Conservation (phyloP, 1,140 invertebrate genomes). For the Phymastichus coffea region DNA sequence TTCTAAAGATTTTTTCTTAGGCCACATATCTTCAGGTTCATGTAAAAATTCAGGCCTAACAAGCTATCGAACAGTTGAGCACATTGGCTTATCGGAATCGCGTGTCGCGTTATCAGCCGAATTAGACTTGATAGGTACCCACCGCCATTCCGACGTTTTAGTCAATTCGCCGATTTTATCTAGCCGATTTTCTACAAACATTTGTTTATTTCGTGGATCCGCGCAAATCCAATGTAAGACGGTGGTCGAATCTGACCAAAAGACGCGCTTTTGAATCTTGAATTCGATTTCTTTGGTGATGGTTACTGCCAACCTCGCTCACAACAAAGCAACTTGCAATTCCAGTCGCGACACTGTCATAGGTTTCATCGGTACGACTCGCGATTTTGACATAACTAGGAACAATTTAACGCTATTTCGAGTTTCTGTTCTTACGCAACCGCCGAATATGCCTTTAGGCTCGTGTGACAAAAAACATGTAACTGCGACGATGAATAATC, state of each 20-base stretch:
- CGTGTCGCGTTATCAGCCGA: background rate
- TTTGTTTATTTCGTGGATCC: background rate
- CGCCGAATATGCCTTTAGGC: too few species aligned
- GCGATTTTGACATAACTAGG: slow-evolving; percentile 2
- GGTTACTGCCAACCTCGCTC: background rate
- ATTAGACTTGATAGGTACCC: background rate
- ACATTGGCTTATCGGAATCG: background rate
- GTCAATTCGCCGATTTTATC: background rate
- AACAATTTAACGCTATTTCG: too few species aligned
- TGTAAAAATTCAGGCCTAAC: background rate
- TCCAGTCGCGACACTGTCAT: slow-evolving; percentile 1
- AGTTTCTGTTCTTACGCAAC: too few species aligned
- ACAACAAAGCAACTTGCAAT: slow-evolving; percentile 2
- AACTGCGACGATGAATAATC: too few species aligned
- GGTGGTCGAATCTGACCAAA: too few species aligned
- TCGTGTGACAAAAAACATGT: too few species aligned
- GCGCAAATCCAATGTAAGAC: background rate
- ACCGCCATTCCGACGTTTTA: background rate
- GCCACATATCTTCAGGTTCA: background rate
- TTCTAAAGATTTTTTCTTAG: background rate
- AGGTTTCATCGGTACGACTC: background rate
- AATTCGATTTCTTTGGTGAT: background rate
- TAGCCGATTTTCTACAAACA: background rate
- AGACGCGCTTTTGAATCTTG: background rate
- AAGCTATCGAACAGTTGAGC: background rate